Conservation (phyloP, 2,888 invertebrate genomes). For the Chironomus tentans region DNA sequence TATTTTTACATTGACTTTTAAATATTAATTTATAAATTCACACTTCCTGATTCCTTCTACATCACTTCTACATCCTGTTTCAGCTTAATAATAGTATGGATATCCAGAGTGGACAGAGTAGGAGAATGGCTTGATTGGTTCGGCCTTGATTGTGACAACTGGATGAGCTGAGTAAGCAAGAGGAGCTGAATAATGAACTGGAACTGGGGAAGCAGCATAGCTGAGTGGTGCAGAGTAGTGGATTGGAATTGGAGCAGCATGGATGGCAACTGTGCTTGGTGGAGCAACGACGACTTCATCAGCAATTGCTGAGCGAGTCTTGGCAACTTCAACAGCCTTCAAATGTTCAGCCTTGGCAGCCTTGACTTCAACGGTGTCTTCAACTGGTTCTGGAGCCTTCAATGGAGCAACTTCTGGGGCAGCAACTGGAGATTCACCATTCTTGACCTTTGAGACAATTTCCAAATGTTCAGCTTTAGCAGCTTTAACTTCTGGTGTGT, state of each 20-base stretch:
- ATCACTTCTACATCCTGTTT: background rate
- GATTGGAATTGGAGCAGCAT: background rate
- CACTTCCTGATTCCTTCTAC: too few species aligned
- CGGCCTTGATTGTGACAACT: background rate
- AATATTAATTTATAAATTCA: too few species aligned
- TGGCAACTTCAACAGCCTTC: background rate
- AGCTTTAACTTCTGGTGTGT: constrained; percentile 42
- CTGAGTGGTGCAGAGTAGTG: background rate
- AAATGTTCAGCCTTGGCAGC: background rate
- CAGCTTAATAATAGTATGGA: background rate
- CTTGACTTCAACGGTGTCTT: background rate
- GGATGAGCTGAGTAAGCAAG: too few species aligned
- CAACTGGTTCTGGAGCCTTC: background rate
- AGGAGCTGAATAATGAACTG: background rate
- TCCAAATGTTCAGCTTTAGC: constrained; percentile 39
- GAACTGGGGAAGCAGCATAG: background rate
- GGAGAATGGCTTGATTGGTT: background rate
- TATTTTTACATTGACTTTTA: background rate
- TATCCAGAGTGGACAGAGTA: background rate
- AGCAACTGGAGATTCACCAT: constrained; percentile 30
- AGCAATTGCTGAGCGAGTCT: background rate
- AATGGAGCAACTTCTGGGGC: constrained; percentile 31
- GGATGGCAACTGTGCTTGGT: background rate
- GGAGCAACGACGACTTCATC: background rate
- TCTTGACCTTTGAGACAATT: constrained; percentile 37